Evolutionary conservation across 1,140 invertebrate genomes (phyloP), one percentile per base, ranked within the genome.

Genomic region (Copidosoma floridanum): DNA sequence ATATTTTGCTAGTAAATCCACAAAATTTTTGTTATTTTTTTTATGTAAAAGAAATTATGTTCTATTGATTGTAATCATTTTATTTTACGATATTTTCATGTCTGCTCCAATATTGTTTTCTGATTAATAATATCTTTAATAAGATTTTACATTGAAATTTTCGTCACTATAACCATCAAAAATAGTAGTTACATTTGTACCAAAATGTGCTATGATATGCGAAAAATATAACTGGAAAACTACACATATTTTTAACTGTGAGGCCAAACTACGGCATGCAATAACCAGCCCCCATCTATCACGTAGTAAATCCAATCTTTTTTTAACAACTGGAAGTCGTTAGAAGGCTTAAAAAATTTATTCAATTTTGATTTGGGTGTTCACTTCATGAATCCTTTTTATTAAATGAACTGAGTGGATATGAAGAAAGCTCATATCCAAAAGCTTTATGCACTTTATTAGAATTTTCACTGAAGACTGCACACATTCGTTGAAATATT

Each of bases 351-450:
- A 46, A 41, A 35, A 14, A 52, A 23, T 2, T 70, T 74, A 41
- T 54, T 37, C 60, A 72, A 58, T 26, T 71, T 54, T n/a, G 72
- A 72, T 64, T 78, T 78, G 43, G 58, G 27, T 48, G 62, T 69
- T 72, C 75, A 76, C 59, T 72, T 62, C 76, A 81, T 73, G 4
- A 58, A 44, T 65, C 68, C 67, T 57, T 65, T 59, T 60, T 63
- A 67, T 71, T 66, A 46, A 74, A 73, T 8, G 74, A 29, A 35
- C 66, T 69, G 63, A 71, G 64, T 10, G 70, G 71, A 61, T 53
- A 73, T 11, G 73, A 70, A 18, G 65, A 58, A 8, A 80, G 62
- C 65, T 79, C 73, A 66, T 73, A 74, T 53, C 68, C 54, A 18
- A 79, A 70, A 64, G 68, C 75, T 43, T 71, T 65, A 69, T 73